A percentile compares a stretch with the other conserved stretches of the same genome.
Conservation (phyloP, 1,140 invertebrate genomes). For the Hyphantria cunea region DNA sequence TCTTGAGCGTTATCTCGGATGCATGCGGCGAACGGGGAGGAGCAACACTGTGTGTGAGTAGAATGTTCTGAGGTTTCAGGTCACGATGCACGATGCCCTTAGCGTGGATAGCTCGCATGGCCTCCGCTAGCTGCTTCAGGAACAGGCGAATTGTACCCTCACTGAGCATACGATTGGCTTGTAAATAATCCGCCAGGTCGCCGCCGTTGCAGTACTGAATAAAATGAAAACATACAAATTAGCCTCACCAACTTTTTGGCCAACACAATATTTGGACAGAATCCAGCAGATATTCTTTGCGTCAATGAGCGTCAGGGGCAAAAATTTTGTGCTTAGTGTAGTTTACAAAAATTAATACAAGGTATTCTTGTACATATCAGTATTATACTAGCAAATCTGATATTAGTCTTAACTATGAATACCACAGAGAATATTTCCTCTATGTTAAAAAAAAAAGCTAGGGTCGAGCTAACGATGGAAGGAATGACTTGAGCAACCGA, state of each 20-base stretch:
- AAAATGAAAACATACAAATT: constrained; percentile 30
- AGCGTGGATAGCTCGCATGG: constrained; percentile 97
- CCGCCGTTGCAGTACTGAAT: constrained; percentile 98
- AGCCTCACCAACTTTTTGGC: constrained; percentile 6
- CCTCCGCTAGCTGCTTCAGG: constrained; percentile 96
- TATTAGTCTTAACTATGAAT: too few relatives aligned
- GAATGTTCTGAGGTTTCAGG: constrained; percentile 98
- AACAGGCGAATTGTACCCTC: constrained; percentile 98
- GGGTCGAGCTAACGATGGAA: constrained; percentile 5
- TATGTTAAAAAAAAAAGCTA: too few relatives aligned
- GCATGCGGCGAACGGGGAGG: constrained; percentile 89
- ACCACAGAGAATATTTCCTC: too few relatives aligned
- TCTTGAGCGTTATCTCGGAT: constrained; percentile 96
- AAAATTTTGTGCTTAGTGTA: constrained; percentile 3
- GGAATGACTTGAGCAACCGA: too few relatives aligned
- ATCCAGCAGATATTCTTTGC: constrained; percentile 13
- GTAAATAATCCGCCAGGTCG: constrained; percentile 98
- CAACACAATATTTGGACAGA: constrained; percentile 15
- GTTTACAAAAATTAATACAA: background rate
- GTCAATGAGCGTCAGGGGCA: constrained; percentile 9
- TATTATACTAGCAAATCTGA: too few relatives aligned
- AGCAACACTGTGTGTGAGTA: constrained; percentile 91
- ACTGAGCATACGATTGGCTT: constrained; percentile 94
- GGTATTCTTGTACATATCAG: background rate
- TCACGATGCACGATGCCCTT: constrained; percentile 99